A percentile compares a stretch with the other conserved stretches of the same genome.
Evolutionary conservation across 2,888 invertebrate species (phyloP).

Genomic region (Pseudococcus longispinus): DNA sequence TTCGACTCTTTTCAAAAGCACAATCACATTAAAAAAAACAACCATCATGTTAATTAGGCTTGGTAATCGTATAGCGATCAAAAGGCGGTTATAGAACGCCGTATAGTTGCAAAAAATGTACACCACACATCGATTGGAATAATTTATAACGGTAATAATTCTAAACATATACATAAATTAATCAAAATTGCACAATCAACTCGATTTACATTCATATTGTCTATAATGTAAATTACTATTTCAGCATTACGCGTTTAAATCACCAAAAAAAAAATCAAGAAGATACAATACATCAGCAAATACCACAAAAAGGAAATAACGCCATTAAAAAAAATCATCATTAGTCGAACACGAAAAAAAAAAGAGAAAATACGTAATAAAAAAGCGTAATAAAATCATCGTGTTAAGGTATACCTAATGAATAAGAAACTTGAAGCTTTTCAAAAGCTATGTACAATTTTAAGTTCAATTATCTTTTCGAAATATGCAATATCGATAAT

Average conservation of each 20-base stretch:
- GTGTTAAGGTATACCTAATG: conserved; percentile 3
- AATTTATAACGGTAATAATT: conserved; percentile 44
- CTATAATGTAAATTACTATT: conserved; percentile 45
- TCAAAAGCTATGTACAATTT: conserved; percentile 16
- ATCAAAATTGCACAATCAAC: conserved; percentile 44
- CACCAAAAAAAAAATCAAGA: not conserved
- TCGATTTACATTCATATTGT: conserved; percentile 41
- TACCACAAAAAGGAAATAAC: not conserved
- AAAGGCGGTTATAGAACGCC: conserved; percentile 45
- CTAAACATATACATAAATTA: conserved; percentile 42
- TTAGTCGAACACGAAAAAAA: not conserved
- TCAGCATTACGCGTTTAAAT: conserved; percentile 34
- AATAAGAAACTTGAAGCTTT: not conserved
- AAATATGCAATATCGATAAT: not conserved
- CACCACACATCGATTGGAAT: conserved; percentile 22
- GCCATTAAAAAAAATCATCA: conserved; percentile 20
- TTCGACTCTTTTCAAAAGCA: not conserved
- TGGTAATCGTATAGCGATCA: not conserved
- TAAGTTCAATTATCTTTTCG: not conserved
- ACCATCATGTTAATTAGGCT: not conserved
- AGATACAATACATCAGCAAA: conserved; percentile 2
- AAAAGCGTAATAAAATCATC: not conserved
- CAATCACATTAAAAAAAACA: not conserved
- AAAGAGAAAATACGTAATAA: not conserved
- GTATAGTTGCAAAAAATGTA: conserved; percentile 29